Base-by-base conservation (phyloP, 2,888 invertebrate species). In the Lydus trimaculatus region DNA sequence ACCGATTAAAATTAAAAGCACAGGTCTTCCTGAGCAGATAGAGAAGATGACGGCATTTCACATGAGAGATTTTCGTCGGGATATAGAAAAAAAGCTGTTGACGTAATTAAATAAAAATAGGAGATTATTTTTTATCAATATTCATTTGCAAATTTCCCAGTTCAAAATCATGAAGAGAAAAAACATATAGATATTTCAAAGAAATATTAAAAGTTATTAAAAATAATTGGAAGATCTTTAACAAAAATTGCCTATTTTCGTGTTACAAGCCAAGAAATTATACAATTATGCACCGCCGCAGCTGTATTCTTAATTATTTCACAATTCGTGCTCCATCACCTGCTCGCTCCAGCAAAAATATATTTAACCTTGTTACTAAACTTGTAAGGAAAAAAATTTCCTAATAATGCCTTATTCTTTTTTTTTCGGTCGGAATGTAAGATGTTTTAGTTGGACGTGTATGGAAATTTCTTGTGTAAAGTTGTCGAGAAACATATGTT, bases 1-100 rank as follows among this genome's bases (percentile, higher is more conserved):
- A 83, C 80, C 82, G 83, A 83, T 83, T 83, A 82, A 83, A 83
- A 81, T 81, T 80, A 48, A 48, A 81, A 79, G 78, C 79, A 79
- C 67, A 66, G 74, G 76, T 72, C 70, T 70, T 64, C 73, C 76
- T 76, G 76, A 8, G 43, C 3, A 75, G 48, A 48, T 48, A 73
- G 72, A 73, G 71, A 74, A 72, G 75, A 75, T 76, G 75, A 76
- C 77, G 79, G 77, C 73, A 73, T 73, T 74, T 73, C 75, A 75
- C 75, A 74, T 76, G 76, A 76, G 76, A 75, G 76, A 76, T 11
- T 48, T 48, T 48, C 20, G 43, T 15, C n/a, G 39, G 17, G 9
- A 48, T 17, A 8, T 20, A n/a, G n/a, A n/a, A n/a, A n/a, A n/a
- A n/a, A n/a, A n/a, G n/a, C n/a, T n/a, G n/a, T n/a, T n/a, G n/a